Conservation (phyloP, 2,888 invertebrate species). For the Eulithis prunata region DNA sequence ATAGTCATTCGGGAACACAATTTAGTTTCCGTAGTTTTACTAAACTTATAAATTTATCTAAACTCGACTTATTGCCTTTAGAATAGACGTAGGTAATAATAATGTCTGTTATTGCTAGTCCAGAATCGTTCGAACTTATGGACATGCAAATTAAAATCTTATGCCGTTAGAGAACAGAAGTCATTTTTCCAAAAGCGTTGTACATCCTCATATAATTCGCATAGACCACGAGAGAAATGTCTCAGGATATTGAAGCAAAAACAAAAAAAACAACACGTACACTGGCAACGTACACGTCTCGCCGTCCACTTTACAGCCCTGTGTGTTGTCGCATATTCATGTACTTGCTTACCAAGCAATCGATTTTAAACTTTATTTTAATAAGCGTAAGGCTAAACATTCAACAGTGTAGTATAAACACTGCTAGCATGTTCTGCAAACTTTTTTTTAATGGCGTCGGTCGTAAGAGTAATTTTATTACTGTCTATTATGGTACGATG, state of each 20-base stretch:
- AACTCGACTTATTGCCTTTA: too few relatives aligned
- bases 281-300: conserved; percentile 42
- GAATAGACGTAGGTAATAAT: too few relatives aligned
- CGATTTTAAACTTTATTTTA: conserved; percentile 39
- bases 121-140: too few relatives aligned
- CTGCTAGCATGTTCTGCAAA: conserved; percentile 39
- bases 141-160: too few relatives aligned
- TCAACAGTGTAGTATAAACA: background rate
- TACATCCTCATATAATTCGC: conserved; percentile 51
- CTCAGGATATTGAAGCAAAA: conserved; percentile 53
- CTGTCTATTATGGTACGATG: conserved; percentile 60
- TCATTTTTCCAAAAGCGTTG: too few relatives aligned
- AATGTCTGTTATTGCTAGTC: too few relatives aligned
- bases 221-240: conserved; percentile 63
- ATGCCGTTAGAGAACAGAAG: too few relatives aligned
- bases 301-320: conserved; percentile 51
- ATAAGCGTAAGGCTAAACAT: conserved; percentile 7
- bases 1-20: too few relatives aligned
- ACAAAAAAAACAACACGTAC: too few relatives aligned
- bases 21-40: too few relatives aligned
- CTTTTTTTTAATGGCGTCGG: conserved; percentile 8
- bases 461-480: conserved; percentile 65
- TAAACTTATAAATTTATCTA: too few relatives aligned
- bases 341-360: conserved; percentile 35
- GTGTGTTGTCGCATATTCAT: conserved; percentile 63